Conservation (phyloP, 1,140 invertebrate species). For the Drosophila jambulina region DNA sequence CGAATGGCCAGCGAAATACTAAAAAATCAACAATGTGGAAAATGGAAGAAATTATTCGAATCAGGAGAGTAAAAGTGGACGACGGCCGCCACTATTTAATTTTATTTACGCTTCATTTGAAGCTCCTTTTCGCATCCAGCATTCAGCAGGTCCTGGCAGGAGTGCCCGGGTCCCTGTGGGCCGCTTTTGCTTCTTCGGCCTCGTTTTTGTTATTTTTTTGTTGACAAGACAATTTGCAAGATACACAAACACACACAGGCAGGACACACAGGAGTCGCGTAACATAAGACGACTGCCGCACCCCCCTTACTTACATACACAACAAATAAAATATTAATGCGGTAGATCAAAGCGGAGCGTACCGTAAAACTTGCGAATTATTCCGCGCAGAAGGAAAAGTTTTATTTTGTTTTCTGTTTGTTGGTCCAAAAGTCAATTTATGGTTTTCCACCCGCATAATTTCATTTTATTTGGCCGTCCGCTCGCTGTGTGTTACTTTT, state of each 20-base stretch:
- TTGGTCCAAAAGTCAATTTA: slow-evolving; percentile 73
- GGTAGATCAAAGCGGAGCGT: slow-evolving; percentile 60
- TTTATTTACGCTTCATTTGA: slow-evolving; percentile 64
- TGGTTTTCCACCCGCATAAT: slow-evolving; percentile 75
- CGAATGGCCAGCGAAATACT: slow-evolving; percentile 24
- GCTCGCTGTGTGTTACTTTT: slow-evolving; percentile 11
- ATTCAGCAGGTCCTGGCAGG: slow-evolving; percentile 12
- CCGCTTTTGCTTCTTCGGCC: slow-evolving; percentile 10
- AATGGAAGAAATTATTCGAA: slow-evolving; percentile 46
- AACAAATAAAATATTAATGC: slow-evolving; percentile 63
- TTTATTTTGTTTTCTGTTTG: slow-evolving; percentile 56
- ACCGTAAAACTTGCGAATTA: slow-evolving; percentile 48
- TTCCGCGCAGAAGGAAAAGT: slow-evolving; percentile 49
- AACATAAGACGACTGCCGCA: slow-evolving; percentile 4
- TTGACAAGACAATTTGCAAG: slow-evolving; percentile 64
- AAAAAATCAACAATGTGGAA: slow-evolving; percentile 47
- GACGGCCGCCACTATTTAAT: slow-evolving; percentile 21
- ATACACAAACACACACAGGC: slow-evolving; percentile 23
- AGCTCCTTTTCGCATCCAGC: slow-evolving; percentile 27
- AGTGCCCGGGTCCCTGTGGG: slow-evolving; percentile 21
- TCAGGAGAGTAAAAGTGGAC: slow-evolving; percentile 3
- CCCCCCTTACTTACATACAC: slow-evolving; percentile 9
- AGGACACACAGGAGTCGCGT: slow-evolving; percentile 15
- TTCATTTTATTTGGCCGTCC: slow-evolving; percentile 64
- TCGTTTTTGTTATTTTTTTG: slow-evolving; percentile 37